These are phyloP conservation scores for Arrhamphus sclerolepis DNA, from an alignment of 2,797 vertebrate genomes.

Conservation along the genomic window DNA sequence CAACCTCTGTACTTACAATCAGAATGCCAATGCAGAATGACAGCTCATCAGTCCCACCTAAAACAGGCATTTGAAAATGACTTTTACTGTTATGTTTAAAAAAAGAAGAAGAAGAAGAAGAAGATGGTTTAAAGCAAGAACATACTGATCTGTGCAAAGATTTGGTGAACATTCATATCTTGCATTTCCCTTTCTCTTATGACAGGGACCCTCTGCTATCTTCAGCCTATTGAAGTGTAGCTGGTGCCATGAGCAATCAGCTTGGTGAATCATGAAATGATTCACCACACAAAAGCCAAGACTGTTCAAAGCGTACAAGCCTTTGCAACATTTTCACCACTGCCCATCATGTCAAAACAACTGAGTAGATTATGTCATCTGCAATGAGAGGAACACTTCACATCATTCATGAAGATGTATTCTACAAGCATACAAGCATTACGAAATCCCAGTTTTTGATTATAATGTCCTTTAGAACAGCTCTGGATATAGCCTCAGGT, in stretches of 20 bases:
- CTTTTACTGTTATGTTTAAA: constrained; percentile 25
- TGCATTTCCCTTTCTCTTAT: constrained; percentile 67
- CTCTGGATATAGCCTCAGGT: constrained; percentile 3
- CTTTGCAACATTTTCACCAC: constrained; percentile 53
- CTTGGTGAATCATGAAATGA: constrained; percentile 69
- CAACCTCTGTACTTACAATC: no score
- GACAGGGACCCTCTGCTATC: constrained; percentile 73
- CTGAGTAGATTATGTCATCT: constrained; percentile 50
- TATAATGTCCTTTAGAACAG: constrained; percentile 19
- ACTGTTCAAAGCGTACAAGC: constrained; percentile 57
- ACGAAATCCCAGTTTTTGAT: constrained; percentile 29
- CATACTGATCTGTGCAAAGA: constrained; percentile 34
- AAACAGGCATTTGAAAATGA: no score
- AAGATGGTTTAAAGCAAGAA: constrained; percentile 12
- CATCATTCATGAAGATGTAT: constrained; percentile 22
- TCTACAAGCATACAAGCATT: constrained; percentile 4
- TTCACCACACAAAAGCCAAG: constrained; percentile 67
- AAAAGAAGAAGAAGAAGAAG: constrained; percentile 18
- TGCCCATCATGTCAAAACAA: constrained; percentile 61
- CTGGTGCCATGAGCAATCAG: constrained; percentile 73
- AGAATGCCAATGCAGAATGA: no score
- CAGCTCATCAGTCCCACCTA: no score
- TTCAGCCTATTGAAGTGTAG: constrained; percentile 71
- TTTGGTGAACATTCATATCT: constrained; percentile 57
- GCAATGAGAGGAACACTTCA: constrained; percentile 45